Evolutionary conservation across 2,113 vertebrate species (phyloP), one percentile per base, ranked within the genome.

Genomic region (Tetrax tetrax): DNA sequence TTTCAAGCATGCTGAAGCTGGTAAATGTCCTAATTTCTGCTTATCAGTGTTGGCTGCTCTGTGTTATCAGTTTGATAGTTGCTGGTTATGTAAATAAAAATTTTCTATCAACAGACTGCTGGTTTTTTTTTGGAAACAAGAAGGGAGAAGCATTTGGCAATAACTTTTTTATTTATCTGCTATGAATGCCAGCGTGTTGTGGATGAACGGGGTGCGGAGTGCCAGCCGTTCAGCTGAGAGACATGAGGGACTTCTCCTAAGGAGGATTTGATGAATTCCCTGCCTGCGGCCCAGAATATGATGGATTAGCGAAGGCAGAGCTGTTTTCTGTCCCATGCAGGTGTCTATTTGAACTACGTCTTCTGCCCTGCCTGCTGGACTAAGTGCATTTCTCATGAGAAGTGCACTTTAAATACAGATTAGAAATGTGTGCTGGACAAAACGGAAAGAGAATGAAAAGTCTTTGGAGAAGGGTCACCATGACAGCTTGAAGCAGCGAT

Each of bases 11-110:
- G 41, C 47, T 60, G 77, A 87, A 82, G 24, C 70, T 95, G 54
- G 74, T 72, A 89, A 92, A 95, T 87, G 89, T 76, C 77, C 95
- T 89, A 57, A 4, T 94, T 95, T 91, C 70, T 91, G 56, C 59
- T 91, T 96, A 77, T 82, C 12, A 4, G 33, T 69, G 23, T 72
- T 84, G 61, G 27, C 60, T 84, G 74, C 61, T 89, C 61, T 6
- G 6, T 68, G n/a, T 84, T 87, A 92, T n/a, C 65, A n/a, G 56
- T 91, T 84, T 87, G n/a, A 78, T 92, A 60, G 83, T 63, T 95
- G 69, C 82, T 84, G 69, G 83, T 83, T 95, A 82, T 54, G 83
- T 87, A 89, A 94, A 89, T 91, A 3, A 84, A 79, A 12, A 33
- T 79, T 76, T 90, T 88, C 75, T 89, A 54, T 63, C 64, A 75